phyloP scores from a whole-genome alignment of 2,888 invertebrate genomes.

The Eilema caniola region DNA sequence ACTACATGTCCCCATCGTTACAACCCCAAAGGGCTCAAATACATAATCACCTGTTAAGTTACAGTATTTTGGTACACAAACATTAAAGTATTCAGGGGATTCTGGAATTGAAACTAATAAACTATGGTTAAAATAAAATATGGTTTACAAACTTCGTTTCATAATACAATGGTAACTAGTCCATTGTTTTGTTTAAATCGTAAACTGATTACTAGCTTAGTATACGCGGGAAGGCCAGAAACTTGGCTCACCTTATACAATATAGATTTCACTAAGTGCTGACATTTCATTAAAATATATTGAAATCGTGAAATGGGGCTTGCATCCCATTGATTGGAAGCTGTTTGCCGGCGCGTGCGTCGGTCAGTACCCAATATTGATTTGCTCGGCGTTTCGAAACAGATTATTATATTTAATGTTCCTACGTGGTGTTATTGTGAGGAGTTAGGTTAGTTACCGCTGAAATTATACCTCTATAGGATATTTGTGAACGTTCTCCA shows the following conservation, averaged over 20 bases:
- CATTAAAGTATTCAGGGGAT: not conserved
- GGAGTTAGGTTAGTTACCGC: constrained; percentile 40
- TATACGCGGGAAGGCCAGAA: constrained; percentile 58
- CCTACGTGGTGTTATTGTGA: constrained; percentile 51
- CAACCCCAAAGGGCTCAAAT: too few species aligned
- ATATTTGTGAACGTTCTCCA: constrained; percentile 27
- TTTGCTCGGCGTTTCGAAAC: constrained; percentile 75
- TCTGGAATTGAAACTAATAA: not conserved
- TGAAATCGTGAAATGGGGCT: constrained; percentile 85
- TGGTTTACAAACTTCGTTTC: constrained; percentile 17
- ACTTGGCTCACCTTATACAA: constrained; percentile 71
- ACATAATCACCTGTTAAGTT: too few species aligned
- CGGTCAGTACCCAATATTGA: constrained; percentile 74
- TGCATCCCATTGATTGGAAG: constrained; percentile 83
- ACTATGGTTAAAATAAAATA: too few species aligned
- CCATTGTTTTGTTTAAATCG: constrained; percentile 61
- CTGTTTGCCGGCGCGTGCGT: constrained; percentile 71
- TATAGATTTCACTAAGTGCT: constrained; percentile 80
- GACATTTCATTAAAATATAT: constrained; percentile 86
- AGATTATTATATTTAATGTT: constrained; percentile 60
- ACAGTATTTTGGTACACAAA: too few species aligned
- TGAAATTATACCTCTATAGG: constrained; percentile 35
- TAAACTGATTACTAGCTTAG: constrained; percentile 51
- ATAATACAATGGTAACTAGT: constrained; percentile 50
- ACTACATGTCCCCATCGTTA: too few species aligned